These are phyloP conservation scores for Tiaroga cobitis DNA, from an alignment of 2,797 vertebrate genomes.

Conservation along the genomic window DNA sequence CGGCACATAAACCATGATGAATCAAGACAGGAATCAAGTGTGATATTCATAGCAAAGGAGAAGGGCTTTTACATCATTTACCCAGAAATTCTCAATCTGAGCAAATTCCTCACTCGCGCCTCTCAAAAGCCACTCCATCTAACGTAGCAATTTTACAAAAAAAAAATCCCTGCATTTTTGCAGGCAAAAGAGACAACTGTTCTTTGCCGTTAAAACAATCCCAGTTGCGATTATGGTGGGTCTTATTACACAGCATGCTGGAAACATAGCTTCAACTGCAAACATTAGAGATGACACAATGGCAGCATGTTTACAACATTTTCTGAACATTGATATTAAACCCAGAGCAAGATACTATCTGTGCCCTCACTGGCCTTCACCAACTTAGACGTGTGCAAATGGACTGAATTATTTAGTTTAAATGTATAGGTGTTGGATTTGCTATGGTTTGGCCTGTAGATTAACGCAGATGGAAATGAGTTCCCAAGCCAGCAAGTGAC, in stretches of 20 bases:
- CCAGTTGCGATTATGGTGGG: neutral
- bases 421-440: neutral
- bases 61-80: constrained; percentile 47
- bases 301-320: constrained; percentile 20
- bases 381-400: neutral
- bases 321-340: constrained; percentile 43
- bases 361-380: constrained; percentile 38
- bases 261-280: neutral
- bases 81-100: neutral
- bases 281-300: constrained; percentile 16
- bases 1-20: neutral
- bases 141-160: neutral
- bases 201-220: neutral
- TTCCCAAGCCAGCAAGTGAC: neutral
- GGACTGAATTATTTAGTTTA: neutral
- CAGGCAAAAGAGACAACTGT: neutral
- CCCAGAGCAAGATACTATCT: constrained; percentile 36
- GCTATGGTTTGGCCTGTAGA: neutral
- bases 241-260: constrained; percentile 38
- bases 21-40: constrained; percentile 18
- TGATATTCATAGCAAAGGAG: constrained; percentile 7
- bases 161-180: constrained; percentile 9
- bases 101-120: neutral
- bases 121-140: constrained; percentile 19
- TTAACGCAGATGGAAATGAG: neutral